phyloP scores from a whole-genome alignment of 1,140 invertebrate genomes.

The Lerema accius region DNA sequence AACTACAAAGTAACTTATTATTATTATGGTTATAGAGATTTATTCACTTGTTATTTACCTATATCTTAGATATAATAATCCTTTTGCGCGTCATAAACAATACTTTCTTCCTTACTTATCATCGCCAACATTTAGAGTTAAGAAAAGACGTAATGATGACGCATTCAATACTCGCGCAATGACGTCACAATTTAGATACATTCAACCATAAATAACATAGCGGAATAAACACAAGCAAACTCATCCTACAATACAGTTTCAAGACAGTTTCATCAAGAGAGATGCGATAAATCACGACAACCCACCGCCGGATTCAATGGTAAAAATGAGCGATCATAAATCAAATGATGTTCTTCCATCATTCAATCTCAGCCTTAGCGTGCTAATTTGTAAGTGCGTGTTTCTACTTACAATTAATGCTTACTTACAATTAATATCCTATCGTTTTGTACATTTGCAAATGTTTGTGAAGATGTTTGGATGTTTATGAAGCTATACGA shows the following conservation, averaged over 20 bases:
- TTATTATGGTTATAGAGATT: no score
- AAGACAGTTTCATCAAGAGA: constrained; percentile 26
- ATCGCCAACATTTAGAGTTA: no score
- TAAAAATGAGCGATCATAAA: constrained; percentile 38
- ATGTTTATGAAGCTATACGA: no score
- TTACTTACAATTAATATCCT: neutral
- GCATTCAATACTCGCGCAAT: neutral
- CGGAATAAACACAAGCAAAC: constrained; percentile 22
- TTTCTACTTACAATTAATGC: constrained; percentile 6
- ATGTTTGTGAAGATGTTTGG: no score
- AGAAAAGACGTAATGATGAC: neutral
- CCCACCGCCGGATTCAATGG: constrained; percentile 19
- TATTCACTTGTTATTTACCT: no score
- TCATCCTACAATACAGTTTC: constrained; percentile 15
- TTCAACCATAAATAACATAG: constrained; percentile 13
- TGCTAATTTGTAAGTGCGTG: constrained; percentile 38
- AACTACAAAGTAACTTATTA: no score
- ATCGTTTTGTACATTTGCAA: no score
- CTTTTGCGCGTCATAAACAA: no score
- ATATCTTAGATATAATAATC: no score
- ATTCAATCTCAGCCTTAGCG: constrained; percentile 39
- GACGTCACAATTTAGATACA: neutral
- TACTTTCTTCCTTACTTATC: no score
- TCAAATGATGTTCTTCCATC: constrained; percentile 39
- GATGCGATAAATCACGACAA: constrained; percentile 21